A percentile compares a stretch with the other conserved stretches of the same genome.
Conservation (phyloP, 1,140 invertebrate genomes). For the Sinonovacula constricta region DNA sequence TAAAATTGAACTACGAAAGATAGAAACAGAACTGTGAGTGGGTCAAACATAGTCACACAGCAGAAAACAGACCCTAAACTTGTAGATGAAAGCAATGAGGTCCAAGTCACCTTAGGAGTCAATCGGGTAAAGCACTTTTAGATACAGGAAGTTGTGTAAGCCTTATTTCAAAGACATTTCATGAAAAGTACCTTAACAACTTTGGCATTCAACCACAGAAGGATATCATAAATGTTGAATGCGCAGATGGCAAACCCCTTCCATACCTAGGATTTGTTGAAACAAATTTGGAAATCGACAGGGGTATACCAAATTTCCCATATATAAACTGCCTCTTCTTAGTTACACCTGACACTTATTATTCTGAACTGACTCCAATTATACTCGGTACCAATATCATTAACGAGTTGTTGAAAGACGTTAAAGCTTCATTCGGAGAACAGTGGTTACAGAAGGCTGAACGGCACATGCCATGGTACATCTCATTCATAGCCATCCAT, state of each 20-base stretch:
- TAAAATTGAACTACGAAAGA: not conserved
- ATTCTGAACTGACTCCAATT: slow-evolving; percentile 10
- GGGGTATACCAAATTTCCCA: too few relatives aligned
- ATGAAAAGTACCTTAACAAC: slow-evolving; percentile 15
- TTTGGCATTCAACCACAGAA: not conserved
- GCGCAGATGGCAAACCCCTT: slow-evolving; percentile 11
- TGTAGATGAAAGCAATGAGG: slow-evolving; percentile 16
- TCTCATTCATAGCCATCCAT: too few relatives aligned
- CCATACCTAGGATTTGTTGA: slow-evolving; percentile 34
- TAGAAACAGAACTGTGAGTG: slow-evolving; percentile 2
- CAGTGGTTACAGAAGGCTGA: slow-evolving; percentile 24
- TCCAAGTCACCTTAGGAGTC: not conserved
- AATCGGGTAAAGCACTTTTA: slow-evolving; percentile 23
- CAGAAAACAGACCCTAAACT: slow-evolving; percentile 10
- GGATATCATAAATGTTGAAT: slow-evolving; percentile 37
- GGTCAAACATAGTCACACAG: slow-evolving; percentile 4
- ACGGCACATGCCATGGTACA: slow-evolving; percentile 22
- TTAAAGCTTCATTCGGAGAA: too few relatives aligned
- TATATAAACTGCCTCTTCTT: too few relatives aligned
- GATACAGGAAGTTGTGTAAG: slow-evolving; percentile 36
- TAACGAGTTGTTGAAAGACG: too few relatives aligned
- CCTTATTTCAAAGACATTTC: slow-evolving; percentile 25
- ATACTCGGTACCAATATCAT: too few relatives aligned
- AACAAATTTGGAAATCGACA: too few relatives aligned
- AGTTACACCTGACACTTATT: slow-evolving; percentile 30